Evolutionary conservation across 2,888 invertebrate species (phyloP).

Genomic region (Phaedon cochleariae): DNA sequence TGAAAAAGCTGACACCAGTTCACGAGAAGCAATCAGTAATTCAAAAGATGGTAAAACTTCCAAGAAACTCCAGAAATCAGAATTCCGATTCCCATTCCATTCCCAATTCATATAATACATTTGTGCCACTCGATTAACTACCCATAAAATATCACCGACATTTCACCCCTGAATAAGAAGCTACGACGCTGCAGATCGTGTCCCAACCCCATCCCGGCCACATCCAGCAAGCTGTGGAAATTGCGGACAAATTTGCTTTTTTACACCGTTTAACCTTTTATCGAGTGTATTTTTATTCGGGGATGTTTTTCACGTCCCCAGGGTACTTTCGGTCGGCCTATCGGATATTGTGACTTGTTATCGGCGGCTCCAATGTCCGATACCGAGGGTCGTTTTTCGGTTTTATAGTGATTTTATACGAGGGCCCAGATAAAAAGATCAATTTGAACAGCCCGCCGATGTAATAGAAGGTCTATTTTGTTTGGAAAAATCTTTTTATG

Average conservation of each 20-base stretch:
- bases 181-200: constrained; percentile 5
- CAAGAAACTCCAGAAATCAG: too few species aligned
- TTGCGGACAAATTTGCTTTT: constrained; percentile 41
- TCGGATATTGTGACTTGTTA: constrained; percentile 41
- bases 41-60: too few species aligned
- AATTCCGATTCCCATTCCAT: too few species aligned
- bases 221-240: constrained; percentile 28
- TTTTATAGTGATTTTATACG: constrained; percentile 41
- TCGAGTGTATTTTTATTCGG: constrained; percentile 41
- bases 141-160: constrained; percentile 1
- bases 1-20: too few species aligned
- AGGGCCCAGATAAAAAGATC: constrained; percentile 41
- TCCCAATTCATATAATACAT: neutral
- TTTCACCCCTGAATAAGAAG: constrained; percentile 16
- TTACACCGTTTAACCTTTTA: constrained; percentile 46
- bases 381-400: constrained; percentile 37
- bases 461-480: constrained; percentile 35
- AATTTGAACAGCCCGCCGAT: constrained; percentile 36
- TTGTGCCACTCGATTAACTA: neutral
- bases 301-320: constrained; percentile 32
- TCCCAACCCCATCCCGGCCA: constrained; percentile 20
- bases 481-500: constrained; percentile 33
- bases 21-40: too few species aligned
- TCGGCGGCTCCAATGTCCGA: constrained; percentile 39
- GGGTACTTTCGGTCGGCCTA: constrained; percentile 33